phyloP scores from a whole-genome alignment of 2,888 invertebrate genomes.

The Erebia epiphron region DNA sequence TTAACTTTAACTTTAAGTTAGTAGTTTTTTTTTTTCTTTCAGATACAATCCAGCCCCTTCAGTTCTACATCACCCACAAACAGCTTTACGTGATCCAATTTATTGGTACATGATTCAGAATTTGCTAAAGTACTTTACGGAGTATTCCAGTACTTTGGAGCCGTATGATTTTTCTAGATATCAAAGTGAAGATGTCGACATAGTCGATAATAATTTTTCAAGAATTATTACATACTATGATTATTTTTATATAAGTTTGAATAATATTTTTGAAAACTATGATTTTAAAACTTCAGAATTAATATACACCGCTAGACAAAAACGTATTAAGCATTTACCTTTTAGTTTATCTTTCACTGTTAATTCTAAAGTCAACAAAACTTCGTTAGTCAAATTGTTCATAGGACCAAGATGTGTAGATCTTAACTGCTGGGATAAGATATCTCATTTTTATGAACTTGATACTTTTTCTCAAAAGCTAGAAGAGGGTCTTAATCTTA shows the following conservation, averaged over 20 bases:
- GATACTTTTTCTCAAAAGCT: conserved; percentile 57
- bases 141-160: conserved; percentile 57
- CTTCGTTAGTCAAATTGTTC: conserved; percentile 61
- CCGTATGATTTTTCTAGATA: conserved; percentile 58
- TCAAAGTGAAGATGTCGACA: conserved; percentile 56
- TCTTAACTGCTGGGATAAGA: conserved; percentile 57
- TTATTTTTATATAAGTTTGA: conserved; percentile 60
- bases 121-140: conserved; percentile 60
- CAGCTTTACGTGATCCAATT: conserved; percentile 66
- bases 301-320: conserved; percentile 60
- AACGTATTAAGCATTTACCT: conserved; percentile 60
- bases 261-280: conserved; percentile 51
- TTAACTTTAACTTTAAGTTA: background rate
- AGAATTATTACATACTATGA: conserved; percentile 65
- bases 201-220: conserved; percentile 52
- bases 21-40: conserved; percentile 42
- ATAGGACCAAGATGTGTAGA: conserved; percentile 64
- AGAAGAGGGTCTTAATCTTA: conserved; percentile 56
- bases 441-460: conserved; percentile 62
- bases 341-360: conserved; percentile 62
- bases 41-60: conserved; percentile 74
- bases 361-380: conserved; percentile 50
- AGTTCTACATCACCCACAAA: conserved; percentile 68
- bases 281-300: conserved; percentile 41
- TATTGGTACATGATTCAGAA: conserved; percentile 66